A percentile compares a stretch with the other conserved stretches of the same genome.
Evolutionary conservation across 2,113 vertebrate species (phyloP).

Genomic region (Gavia stellata): DNA sequence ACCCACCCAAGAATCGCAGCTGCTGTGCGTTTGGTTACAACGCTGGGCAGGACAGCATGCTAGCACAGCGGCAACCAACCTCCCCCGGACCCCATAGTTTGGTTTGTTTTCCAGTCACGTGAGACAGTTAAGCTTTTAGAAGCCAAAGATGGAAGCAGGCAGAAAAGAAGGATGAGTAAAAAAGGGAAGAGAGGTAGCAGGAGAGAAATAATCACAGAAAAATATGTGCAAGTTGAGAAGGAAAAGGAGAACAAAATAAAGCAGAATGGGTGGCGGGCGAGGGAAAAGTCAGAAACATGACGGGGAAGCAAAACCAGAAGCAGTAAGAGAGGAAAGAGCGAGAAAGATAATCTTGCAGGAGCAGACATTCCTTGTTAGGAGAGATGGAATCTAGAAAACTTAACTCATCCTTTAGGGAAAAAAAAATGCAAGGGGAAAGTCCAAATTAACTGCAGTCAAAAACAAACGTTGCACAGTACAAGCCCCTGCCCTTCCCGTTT

Average conservation of each 20-base stretch:
- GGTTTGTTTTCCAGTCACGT: not conserved
- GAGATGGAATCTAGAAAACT: not conserved
- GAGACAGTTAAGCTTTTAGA: not conserved
- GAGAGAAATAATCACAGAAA: not conserved
- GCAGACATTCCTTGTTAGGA: not conserved
- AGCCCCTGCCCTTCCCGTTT: not conserved
- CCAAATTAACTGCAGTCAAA: not conserved
- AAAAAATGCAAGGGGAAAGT: not conserved
- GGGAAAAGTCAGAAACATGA: not conserved
- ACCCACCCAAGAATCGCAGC: not conserved
- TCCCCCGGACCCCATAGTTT: not conserved
- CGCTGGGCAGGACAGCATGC: not conserved
- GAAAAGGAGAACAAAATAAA: not conserved
- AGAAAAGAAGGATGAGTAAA: not conserved
- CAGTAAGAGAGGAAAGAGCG: not conserved
- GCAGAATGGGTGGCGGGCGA: fast-evolving
- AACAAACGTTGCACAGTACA: not conserved
- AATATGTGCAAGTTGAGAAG: not conserved
- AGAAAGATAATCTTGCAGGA: not conserved
- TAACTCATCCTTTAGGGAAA: not conserved
- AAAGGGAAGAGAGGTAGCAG: not conserved
- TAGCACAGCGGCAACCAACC: not conserved
- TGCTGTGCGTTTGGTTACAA: not conserved
- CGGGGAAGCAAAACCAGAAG: not conserved
- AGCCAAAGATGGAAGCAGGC: not conserved